Evolutionary conservation across 2,113 vertebrate genomes (phyloP), one percentile per base, ranked within the genome.

Genomic region (Oxyruncus cristatus): DNA sequence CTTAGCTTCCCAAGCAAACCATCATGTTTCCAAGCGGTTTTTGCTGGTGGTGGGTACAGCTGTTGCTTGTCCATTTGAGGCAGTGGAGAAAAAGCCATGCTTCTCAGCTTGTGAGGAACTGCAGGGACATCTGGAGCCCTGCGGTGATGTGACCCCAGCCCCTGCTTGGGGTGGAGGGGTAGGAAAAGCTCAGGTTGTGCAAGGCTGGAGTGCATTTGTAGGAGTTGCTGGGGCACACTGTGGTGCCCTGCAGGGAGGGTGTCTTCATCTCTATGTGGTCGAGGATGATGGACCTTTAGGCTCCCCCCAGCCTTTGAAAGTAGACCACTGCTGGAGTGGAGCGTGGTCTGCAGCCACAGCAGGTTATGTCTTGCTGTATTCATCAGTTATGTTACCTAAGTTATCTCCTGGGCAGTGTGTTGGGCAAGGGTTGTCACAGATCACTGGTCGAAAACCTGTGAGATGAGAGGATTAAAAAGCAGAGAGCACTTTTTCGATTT

Each of bases 221-320:
- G 52, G 42, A 55, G 52, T 22, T 77, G 39, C 62, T 73, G 35
- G 53, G 49, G 7, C 1, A 1, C 19, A 5, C 50, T 0, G 2
- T 37, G 68, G 8, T 91, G 24, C 11, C 19, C 47, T 55, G 37
- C 50, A 47, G 55, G 20, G 24, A 46, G 19, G 9, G 9, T 2
- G 7, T 58, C 65, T 78, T 55, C 77, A 19, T 27, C 30, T 81
- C 39, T 41, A 0, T 1, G 2, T 62, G 37, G 41, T 16, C 3
- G 3, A 76, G 44, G 75, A 19, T 65, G 28, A 28, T 47, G 44
- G 30, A 52, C 20, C 9, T 67, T 39, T 21, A 68, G 26, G 35
- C 5, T 94, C n/a, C 7, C 44, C 0, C 1, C n/a, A 61, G 58
- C 30, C 1, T 0, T 3, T 41, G 58, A 67, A 41, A 46, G 30